A percentile compares a stretch with the other conserved stretches of the same genome.
These are phyloP conservation scores for Oncorhynchus keta DNA, from an alignment of 2,113 vertebrate genomes.

Conservation along the genomic window DNA sequence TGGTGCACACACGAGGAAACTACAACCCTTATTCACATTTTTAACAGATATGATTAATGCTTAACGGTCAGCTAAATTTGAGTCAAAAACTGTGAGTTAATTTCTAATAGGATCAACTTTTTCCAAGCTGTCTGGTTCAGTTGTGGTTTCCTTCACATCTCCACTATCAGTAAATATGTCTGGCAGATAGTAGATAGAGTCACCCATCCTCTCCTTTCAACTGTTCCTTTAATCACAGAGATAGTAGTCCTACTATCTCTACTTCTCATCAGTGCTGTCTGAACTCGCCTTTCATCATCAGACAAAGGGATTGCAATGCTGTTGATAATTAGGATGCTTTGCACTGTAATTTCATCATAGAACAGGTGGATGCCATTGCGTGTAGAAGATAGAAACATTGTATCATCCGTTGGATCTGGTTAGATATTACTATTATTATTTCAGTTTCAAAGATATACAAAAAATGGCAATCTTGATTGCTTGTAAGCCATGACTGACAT, in stretches of 20 bases:
- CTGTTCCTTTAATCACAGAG: background rate
- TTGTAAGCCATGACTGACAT: background rate
- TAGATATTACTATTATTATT: background rate
- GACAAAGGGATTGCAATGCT: conserved; percentile 18
- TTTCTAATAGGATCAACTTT: too few species aligned
- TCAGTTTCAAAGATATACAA: background rate
- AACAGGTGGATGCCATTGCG: background rate
- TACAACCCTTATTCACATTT: background rate
- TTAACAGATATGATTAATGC: too few species aligned
- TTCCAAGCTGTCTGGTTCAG: too few species aligned
- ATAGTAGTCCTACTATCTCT: background rate
- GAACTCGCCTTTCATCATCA: conserved; percentile 34
- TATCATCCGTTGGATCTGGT: background rate
- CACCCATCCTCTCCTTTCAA: background rate
- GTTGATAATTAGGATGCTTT: conserved; percentile 28
- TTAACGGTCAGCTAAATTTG: too few species aligned
- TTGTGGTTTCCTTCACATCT: too few species aligned
- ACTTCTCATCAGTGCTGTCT: conserved; percentile 6
- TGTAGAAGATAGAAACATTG: background rate
- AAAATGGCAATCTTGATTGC: background rate
- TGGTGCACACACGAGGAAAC: background rate
- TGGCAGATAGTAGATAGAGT: background rate
- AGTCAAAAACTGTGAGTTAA: too few species aligned
- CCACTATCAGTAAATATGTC: too few species aligned
- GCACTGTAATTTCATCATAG: conserved; percentile 19